Conservation (phyloP, 2,888 invertebrate species). For the Candidula unifasciata region DNA sequence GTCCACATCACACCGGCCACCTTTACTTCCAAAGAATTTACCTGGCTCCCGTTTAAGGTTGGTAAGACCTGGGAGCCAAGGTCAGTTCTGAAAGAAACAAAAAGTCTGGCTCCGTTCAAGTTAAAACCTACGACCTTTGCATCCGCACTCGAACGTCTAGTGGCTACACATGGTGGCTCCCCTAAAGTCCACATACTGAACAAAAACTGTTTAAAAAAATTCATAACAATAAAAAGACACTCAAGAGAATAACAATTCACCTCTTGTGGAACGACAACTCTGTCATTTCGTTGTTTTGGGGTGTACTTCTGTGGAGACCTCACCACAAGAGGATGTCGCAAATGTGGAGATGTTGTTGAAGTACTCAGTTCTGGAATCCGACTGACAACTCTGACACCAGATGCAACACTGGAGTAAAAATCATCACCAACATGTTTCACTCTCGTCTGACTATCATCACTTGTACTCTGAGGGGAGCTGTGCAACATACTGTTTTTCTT, state of each 20-base stretch:
- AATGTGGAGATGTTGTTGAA: slow-evolving; percentile 29
- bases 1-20: no score
- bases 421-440: slow-evolving; percentile 22
- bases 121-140: no score
- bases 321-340: slow-evolving; percentile 31
- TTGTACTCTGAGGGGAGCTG: not conserved
- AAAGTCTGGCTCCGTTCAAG: no score
- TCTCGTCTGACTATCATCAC: slow-evolving; percentile 12
- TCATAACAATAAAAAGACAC: not conserved
- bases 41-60: no score
- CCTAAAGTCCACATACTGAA: not conserved
- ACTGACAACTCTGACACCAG: not conserved
- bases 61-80: no score
- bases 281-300: not conserved
- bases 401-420: not conserved
- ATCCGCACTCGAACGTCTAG: no score
- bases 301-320: slow-evolving; percentile 39
- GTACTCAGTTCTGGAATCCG: slow-evolving; percentile 43
- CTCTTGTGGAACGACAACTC: slow-evolving; percentile 50
- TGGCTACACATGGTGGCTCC: no score
- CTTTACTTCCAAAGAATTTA: no score
- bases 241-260: slow-evolving; percentile 27
- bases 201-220: not conserved
- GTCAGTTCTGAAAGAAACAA: no score
- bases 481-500: not conserved